phyloP scores from a whole-genome alignment of 2,797 vertebrate genomes.

The Myotis findleyi region DNA sequence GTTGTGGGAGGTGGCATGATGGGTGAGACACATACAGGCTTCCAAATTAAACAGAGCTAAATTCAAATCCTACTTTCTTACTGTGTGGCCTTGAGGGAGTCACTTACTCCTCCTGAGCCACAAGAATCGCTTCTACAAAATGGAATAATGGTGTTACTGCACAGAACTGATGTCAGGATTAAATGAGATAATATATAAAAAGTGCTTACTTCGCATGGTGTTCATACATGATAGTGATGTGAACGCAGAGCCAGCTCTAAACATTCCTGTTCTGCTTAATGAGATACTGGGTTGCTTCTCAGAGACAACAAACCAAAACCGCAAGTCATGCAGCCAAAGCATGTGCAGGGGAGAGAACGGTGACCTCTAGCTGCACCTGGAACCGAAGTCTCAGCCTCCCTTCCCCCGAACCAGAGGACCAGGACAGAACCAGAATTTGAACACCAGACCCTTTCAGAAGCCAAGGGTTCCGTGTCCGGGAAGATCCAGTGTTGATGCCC shows the following conservation, averaged over 20 bases:
- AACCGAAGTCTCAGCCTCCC: too few species aligned
- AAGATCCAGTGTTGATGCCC: not conserved
- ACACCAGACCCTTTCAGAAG: not conserved
- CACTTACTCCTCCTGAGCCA: not conserved
- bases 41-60: slow-evolving; percentile 15
- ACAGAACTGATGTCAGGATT: not conserved
- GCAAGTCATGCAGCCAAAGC: not conserved
- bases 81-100: not conserved
- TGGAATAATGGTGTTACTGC: not conserved
- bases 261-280: not conserved
- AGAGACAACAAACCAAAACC: not conserved
- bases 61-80: slow-evolving; percentile 12
- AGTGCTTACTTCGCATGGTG: not conserved
- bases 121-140: not conserved
- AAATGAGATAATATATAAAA: not conserved
- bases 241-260: not conserved
- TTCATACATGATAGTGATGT: not conserved
- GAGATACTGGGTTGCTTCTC: not conserved
- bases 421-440: not conserved
- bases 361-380: not conserved
- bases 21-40: not conserved
- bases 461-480: not conserved
- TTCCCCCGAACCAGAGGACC: not conserved
- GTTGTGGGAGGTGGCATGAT: too few species aligned
- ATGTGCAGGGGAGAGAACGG: not conserved